Base-by-base conservation (phyloP, 2,888 invertebrate genomes). In the Tribolium freemani region DNA sequence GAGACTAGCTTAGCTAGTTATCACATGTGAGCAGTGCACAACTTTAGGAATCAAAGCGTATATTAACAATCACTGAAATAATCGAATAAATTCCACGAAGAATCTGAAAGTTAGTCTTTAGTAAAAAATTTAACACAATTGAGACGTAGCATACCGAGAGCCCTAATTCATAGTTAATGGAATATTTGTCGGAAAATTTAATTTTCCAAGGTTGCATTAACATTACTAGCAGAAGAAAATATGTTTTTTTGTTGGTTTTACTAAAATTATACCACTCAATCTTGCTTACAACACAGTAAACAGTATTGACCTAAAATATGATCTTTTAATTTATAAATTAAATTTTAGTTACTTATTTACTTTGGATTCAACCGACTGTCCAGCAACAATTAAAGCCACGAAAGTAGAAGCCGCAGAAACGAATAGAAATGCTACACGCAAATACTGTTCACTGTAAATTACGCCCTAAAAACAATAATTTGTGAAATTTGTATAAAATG, bases 161-260 rank as follows among this genome's bases (percentile, higher is more conserved):
- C 1, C 53, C 53, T 10, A 53, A 26, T 26, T 53, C 26, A 10
- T 53, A 53, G 9, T 53, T 53, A 20, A 53, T 21, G 1, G 53
- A 21, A 26, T 26, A 53, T 2, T 53, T 21, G 8, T 53, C 53
- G 0, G 53, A 53, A 26, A 53, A 53, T 26, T 53, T 8, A 26
- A 53, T 21, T 53, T 26, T 53, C 53, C 53, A 53, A 53, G 53
- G 53, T 26, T 53, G 53, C 53, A 53, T 53, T n/a, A 53, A 21
- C 5, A 21, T 53, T 10, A 26, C 4, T 26, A 53, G 10, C 9
- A 53, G 8, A 26, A 53, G 21, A 2, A 21, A 21, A 10, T 21
- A 53, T 2, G 3, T 53, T 10, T 8, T 10, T 10, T 53, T 53
- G 9, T 53, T 53, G 5, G 1, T 21, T n/a, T 53, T 0, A 9